These are phyloP conservation scores for Myioborus miniatus DNA, from an alignment of 2,797 vertebrate genomes.

Conservation along the genomic window DNA sequence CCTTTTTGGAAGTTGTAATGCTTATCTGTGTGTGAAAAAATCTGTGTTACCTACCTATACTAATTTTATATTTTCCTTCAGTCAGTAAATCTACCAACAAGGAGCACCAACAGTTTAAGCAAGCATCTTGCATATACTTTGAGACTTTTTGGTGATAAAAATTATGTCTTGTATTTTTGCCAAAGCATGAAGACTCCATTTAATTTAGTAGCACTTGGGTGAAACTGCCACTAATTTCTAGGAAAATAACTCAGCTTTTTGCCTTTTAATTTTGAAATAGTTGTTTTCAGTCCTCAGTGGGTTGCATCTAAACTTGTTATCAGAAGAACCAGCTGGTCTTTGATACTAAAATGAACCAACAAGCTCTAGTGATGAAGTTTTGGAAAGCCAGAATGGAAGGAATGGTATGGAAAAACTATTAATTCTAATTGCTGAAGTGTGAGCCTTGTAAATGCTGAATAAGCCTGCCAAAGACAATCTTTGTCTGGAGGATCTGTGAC, in stretches of 20 bases:
- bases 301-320: not conserved
- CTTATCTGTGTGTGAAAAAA: not conserved
- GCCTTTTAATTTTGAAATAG: not conserved
- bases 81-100: not conserved
- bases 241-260: not conserved
- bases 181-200: not conserved
- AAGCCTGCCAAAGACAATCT: not conserved
- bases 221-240: not conserved
- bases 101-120: not conserved
- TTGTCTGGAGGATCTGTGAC: not conserved
- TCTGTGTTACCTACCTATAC: not conserved
- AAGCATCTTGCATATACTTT: not conserved
- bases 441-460: not conserved
- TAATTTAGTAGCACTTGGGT: not conserved
- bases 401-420: not conserved
- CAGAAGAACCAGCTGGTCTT: not conserved
- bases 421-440: not conserved
- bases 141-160: not conserved
- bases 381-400: not conserved
- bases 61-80: not conserved
- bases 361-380: not conserved
- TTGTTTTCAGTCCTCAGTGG: not conserved
- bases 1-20: not conserved
- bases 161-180: not conserved
- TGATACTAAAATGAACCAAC: not conserved